phyloP scores from a whole-genome alignment of 2,797 vertebrate genomes.

The Pipistrellus pygmaeus region DNA sequence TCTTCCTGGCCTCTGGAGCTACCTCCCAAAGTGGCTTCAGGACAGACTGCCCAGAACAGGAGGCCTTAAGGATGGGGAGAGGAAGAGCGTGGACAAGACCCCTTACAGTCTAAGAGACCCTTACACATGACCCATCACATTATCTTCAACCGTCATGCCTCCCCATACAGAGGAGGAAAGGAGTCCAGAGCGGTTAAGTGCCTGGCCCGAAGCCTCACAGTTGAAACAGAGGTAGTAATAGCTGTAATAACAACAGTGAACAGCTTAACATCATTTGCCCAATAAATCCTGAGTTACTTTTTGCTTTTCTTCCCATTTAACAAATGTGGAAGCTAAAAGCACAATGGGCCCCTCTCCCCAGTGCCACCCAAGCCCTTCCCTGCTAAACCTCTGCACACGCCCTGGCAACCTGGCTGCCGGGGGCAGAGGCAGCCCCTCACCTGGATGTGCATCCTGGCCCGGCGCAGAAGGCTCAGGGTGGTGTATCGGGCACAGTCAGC shows the following conservation, averaged over 20 bases:
- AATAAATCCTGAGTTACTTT: conserved; percentile 4
- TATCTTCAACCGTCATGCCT: neutral
- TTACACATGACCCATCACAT: neutral
- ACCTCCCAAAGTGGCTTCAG: neutral
- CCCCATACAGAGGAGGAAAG: neutral
- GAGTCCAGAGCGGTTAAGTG: neutral
- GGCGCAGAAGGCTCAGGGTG: conserved; percentile 94
- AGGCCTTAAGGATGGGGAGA: neutral
- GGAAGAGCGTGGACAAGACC: neutral
- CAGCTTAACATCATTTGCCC: neutral
- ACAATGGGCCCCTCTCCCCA: neutral
- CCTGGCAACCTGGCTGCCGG: neutral
- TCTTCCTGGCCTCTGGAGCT: neutral
- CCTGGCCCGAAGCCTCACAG: neutral
- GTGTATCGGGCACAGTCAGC: conserved; percentile 92
- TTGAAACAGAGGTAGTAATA: conserved; percentile 9
- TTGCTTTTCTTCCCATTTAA: conserved; percentile 35
- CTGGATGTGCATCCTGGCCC: conserved; percentile 96
- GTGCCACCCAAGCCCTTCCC: rapidly evolving
- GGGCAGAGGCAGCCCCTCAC: conserved; percentile 80
- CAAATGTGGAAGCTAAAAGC: conserved; percentile 18
- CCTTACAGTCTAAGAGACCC: neutral
- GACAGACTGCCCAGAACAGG: neutral
- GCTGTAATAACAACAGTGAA: neutral
- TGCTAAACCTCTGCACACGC: neutral